Conservation (phyloP, 2,797 vertebrate species). For the Notolepis coatsorum region DNA sequence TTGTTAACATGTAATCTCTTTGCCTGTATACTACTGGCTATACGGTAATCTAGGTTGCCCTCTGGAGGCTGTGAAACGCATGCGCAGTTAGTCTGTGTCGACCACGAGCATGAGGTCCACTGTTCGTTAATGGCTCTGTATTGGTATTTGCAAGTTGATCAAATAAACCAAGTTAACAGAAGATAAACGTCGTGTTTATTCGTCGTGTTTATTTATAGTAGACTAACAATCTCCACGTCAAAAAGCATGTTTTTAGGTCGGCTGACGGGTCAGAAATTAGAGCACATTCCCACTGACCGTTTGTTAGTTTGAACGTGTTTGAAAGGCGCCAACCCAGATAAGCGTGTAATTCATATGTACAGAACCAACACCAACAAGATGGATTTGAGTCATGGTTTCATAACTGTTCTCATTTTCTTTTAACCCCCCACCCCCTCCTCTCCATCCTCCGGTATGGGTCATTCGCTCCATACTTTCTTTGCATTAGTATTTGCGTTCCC, state of each 20-base stretch:
- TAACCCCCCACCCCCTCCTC: neutral
- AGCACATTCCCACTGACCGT: slow-evolving; percentile 51
- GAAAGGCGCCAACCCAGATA: slow-evolving; percentile 5
- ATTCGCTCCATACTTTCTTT: slow-evolving; percentile 8
- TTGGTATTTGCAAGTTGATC: too few relatives aligned
- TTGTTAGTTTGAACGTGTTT: slow-evolving; percentile 13
- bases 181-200: too few relatives aligned
- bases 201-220: too few relatives aligned
- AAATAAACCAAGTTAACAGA: too few relatives aligned
- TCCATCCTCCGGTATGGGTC: neutral
- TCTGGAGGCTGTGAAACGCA: too few relatives aligned
- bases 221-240: slow-evolving; percentile 34
- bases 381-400: slow-evolving; percentile 56
- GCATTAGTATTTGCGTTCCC: neutral
- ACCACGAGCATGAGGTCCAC: too few relatives aligned
- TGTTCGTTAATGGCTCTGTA: too few relatives aligned
- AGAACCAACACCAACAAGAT: slow-evolving; percentile 40
- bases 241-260: slow-evolving; percentile 48
- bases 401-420: slow-evolving; percentile 32
- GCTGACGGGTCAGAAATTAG: slow-evolving; percentile 34
- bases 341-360: slow-evolving; percentile 13
- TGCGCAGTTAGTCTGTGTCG: too few relatives aligned
- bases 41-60: too few relatives aligned
- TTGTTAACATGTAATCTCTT: too few relatives aligned
- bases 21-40: too few relatives aligned